Percentiles rank a stretch among this genome's conserved stretches.
These are phyloP conservation scores for Drosophila watanabei DNA, from an alignment of 1,140 invertebrate species.

Conservation along the genomic window DNA sequence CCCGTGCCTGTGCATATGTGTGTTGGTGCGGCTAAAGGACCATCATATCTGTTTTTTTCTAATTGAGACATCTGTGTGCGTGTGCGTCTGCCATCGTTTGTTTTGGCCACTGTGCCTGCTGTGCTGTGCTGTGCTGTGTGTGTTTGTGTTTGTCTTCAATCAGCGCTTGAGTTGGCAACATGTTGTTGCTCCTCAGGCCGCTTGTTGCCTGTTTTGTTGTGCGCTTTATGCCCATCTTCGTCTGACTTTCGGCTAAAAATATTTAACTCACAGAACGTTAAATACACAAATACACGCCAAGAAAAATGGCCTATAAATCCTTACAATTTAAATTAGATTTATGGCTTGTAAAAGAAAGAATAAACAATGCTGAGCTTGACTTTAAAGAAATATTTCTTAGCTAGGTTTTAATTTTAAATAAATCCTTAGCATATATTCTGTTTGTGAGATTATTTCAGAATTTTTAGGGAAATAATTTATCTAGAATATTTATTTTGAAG, in stretches of 20 bases:
- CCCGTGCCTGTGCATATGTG: constrained; percentile 2
- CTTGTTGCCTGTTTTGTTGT: constrained; percentile 37
- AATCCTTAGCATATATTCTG: background rate
- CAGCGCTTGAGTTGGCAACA: constrained; percentile 62
- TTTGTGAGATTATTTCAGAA: rapidly evolving
- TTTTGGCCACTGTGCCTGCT: constrained; percentile 55
- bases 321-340: background rate
- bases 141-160: constrained; percentile 68
- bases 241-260: constrained; percentile 80
- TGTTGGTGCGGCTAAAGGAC: constrained; percentile 58
- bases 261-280: constrained; percentile 70
- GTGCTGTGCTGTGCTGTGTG: constrained; percentile 7
- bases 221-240: constrained; percentile 54
- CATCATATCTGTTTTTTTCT: constrained; percentile 62
- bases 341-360: too few relatives aligned
- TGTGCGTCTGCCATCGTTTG: constrained; percentile 58
- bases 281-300: constrained; percentile 36
- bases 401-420: background rate
- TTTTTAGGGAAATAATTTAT: background rate
- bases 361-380: background rate
- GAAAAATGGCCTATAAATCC: constrained; percentile 2
- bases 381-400: background rate
- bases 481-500: background rate
- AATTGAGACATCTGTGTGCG: constrained; percentile 75
- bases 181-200: constrained; percentile 31